Conservation (phyloP, 2,888 invertebrate species). For the Agrochola litura region DNA sequence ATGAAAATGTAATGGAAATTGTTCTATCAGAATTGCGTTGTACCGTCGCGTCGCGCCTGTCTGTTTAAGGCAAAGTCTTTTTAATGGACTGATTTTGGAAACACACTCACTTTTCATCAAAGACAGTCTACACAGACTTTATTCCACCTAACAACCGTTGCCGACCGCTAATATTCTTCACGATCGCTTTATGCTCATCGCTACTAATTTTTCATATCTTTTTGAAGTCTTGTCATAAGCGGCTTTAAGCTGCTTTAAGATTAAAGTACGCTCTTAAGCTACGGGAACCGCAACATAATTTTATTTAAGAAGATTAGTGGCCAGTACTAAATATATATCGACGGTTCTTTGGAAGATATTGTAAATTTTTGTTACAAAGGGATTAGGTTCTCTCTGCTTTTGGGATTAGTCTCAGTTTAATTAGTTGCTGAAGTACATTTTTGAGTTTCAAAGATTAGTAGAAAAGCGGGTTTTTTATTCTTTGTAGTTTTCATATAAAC, state of each 20-base stretch:
- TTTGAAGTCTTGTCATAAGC: constrained; percentile 63
- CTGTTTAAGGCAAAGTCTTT: no score
- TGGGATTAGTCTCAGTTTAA: constrained; percentile 32
- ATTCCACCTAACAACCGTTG: constrained; percentile 40
- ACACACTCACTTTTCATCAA: neutral
- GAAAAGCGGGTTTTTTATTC: neutral
- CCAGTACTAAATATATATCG: constrained; percentile 44
- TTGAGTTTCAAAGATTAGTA: neutral
- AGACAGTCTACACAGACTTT: constrained; percentile 19
- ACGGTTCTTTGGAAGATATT: constrained; percentile 31
- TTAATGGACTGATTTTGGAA: neutral
- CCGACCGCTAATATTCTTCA: constrained; percentile 33
- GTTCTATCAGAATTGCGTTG: no score
- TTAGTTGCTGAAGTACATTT: constrained; percentile 23
- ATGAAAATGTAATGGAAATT: no score
- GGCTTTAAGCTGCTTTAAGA: constrained; percentile 52
- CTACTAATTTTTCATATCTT: constrained; percentile 47
- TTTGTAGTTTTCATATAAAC: neutral
- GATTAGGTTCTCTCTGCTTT: constrained; percentile 28
- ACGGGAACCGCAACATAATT: constrained; percentile 62
- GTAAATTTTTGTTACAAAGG: constrained; percentile 35
- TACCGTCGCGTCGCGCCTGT: no score
- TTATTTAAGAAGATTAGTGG: constrained; percentile 61
- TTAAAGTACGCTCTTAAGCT: constrained; percentile 58
- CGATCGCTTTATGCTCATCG: constrained; percentile 37